Conservation (phyloP, 2,888 invertebrate species). For the Orthosia cruda region DNA sequence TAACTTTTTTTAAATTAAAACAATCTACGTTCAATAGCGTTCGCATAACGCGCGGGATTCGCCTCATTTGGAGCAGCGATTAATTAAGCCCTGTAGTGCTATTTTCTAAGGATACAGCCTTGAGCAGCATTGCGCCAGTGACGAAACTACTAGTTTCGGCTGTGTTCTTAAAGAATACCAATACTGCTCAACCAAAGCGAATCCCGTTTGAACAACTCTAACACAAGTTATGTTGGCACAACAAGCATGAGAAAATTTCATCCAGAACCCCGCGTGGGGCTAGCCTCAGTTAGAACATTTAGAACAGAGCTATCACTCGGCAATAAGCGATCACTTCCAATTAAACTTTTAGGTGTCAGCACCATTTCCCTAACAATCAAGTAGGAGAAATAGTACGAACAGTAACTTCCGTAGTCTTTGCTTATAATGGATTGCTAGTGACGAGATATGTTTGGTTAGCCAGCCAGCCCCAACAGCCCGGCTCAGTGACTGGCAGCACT, state of each 20-base stretch:
- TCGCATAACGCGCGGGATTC: background rate
- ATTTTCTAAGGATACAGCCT: too few species aligned
- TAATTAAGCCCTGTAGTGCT: background rate
- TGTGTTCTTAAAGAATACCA: too few species aligned
- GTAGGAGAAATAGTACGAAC: background rate
- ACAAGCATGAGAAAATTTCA: background rate
- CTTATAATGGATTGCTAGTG: conserved; percentile 48
- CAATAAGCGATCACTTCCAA: background rate
- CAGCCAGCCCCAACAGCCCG: conserved; percentile 57
- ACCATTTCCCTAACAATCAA: background rate
- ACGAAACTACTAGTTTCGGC: too few species aligned
- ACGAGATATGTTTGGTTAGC: conserved; percentile 59
- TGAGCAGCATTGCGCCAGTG: too few species aligned
- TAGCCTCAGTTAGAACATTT: background rate
- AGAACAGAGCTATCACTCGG: background rate
- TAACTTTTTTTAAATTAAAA: background rate
- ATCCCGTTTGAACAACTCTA: background rate
- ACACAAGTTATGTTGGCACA: background rate
- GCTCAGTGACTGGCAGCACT: conserved; percentile 32
- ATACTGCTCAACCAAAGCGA: background rate
- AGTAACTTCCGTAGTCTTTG: conserved; percentile 12
- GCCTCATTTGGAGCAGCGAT: background rate
- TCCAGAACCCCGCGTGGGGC: background rate
- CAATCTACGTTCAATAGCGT: background rate
- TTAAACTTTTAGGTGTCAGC: background rate